Conservation (phyloP, 2,888 invertebrate genomes). For the Mellilla xanthometata region DNA sequence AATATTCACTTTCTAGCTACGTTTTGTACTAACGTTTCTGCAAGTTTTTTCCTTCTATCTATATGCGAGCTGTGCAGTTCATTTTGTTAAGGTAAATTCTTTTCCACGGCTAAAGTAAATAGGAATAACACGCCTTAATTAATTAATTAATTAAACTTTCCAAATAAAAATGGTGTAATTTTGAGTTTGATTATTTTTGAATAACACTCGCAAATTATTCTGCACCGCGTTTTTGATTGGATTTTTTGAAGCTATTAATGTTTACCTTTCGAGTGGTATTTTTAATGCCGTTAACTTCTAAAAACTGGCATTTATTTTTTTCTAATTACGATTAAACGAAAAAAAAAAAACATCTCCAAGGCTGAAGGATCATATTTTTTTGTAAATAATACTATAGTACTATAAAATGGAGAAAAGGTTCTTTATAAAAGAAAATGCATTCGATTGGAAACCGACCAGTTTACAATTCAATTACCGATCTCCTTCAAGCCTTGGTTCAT, state of each 20-base stretch:
- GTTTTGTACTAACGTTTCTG: slow-evolving; percentile 23
- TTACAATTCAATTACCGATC: neutral
- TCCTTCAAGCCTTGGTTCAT: slow-evolving; percentile 1
- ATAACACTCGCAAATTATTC: slow-evolving; percentile 20
- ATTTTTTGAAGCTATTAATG: slow-evolving; percentile 8
- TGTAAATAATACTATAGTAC: too few relatives aligned
- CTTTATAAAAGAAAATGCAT: too few relatives aligned
- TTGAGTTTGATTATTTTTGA: slow-evolving; percentile 15
- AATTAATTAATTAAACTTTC: slow-evolving; percentile 2
- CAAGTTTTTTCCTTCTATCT: slow-evolving; percentile 14
- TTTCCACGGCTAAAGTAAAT: too few relatives aligned
- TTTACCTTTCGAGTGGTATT: neutral
- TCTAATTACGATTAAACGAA: neutral
- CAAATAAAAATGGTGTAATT: neutral
- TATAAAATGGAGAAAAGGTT: too few relatives aligned
- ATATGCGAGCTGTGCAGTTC: slow-evolving; percentile 7
- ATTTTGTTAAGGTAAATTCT: too few relatives aligned
- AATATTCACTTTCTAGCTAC: slow-evolving; percentile 22
- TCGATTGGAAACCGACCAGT: too few relatives aligned
- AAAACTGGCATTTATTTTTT: neutral
- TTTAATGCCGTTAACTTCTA: too few relatives aligned
- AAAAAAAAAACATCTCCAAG: neutral
- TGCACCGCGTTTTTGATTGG: slow-evolving; percentile 25
- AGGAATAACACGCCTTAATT: too few relatives aligned
- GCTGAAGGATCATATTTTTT: neutral